These are phyloP conservation scores for Agapostemon virescens DNA, from an alignment of 2,888 invertebrate genomes.

Conservation along the genomic window DNA sequence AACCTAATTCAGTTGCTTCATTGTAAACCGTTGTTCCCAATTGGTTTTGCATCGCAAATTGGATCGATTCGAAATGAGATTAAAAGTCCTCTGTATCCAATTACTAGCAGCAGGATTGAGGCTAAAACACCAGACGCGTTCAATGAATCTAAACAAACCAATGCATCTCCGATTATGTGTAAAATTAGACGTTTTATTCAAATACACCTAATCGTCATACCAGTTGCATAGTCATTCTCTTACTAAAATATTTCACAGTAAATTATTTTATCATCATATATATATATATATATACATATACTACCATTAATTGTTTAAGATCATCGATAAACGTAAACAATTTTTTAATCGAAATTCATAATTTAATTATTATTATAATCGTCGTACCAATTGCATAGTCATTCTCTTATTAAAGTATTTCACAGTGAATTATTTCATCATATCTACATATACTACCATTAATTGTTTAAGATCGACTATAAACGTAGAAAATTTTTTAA, in stretches of 20 bases:
- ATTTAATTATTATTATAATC: background rate
- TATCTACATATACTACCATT: background rate
- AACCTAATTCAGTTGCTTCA: background rate
- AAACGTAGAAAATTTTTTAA: background rate
- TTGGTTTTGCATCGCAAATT: constrained; percentile 30
- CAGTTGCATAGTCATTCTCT: background rate
- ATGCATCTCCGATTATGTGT: background rate
- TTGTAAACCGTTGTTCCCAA: background rate
- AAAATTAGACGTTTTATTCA: background rate
- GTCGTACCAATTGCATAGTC: background rate
- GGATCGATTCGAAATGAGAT: constrained; percentile 37
- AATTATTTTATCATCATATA: background rate
- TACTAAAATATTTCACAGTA: background rate
- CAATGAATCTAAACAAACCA: background rate
- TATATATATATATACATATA: background rate
- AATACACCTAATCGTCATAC: background rate
- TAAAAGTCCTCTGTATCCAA: constrained; percentile 34
- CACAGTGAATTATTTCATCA: background rate
- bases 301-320: background rate
- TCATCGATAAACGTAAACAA: background rate
- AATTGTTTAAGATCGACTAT: background rate
- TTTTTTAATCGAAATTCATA: background rate
- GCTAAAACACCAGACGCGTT: constrained; percentile 23
- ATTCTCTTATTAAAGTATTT: background rate
- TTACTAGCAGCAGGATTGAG: constrained; percentile 29